phyloP scores from a whole-genome alignment of 1,140 invertebrate genomes.

The Drosophila nasuta region DNA sequence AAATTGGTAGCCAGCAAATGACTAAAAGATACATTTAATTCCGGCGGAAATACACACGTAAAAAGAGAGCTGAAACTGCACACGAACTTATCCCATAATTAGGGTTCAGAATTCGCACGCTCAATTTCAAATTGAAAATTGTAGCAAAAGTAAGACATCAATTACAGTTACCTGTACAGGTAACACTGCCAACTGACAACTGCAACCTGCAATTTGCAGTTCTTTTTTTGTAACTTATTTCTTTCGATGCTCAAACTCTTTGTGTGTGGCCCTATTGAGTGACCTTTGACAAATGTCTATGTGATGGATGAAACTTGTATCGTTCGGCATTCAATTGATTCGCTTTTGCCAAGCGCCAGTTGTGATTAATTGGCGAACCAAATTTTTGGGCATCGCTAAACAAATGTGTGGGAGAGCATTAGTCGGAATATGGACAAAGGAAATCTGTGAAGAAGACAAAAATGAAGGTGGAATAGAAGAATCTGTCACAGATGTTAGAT shows the following conservation, averaged over 20 bases:
- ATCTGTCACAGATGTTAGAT: constrained; percentile 2
- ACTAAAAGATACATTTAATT: constrained; percentile 67
- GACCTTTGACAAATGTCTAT: constrained; percentile 75
- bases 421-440: background rate
- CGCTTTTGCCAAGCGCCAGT: constrained; percentile 60
- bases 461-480: too few relatives aligned
- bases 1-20: constrained; percentile 1
- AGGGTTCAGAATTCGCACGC: constrained; percentile 79
- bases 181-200: background rate
- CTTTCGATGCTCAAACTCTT: background rate
- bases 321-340: constrained; percentile 16
- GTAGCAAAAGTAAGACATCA: constrained; percentile 75
- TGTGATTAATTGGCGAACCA: constrained; percentile 66
- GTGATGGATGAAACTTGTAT: constrained; percentile 57
- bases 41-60: constrained; percentile 69
- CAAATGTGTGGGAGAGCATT: constrained; percentile 34
- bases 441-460: background rate
- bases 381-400: constrained; percentile 26
- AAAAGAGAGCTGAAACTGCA: constrained; percentile 4
- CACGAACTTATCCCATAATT: constrained; percentile 67
- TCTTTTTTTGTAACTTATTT: constrained; percentile 1
- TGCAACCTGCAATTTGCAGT: constrained; percentile 45
- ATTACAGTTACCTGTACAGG: constrained; percentile 45
- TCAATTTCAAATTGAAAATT: constrained; percentile 81
- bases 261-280: constrained; percentile 65